These are phyloP conservation scores for Calliopsis andreniformis DNA, from an alignment of 1,140 invertebrate genomes.

Conservation along the genomic window DNA sequence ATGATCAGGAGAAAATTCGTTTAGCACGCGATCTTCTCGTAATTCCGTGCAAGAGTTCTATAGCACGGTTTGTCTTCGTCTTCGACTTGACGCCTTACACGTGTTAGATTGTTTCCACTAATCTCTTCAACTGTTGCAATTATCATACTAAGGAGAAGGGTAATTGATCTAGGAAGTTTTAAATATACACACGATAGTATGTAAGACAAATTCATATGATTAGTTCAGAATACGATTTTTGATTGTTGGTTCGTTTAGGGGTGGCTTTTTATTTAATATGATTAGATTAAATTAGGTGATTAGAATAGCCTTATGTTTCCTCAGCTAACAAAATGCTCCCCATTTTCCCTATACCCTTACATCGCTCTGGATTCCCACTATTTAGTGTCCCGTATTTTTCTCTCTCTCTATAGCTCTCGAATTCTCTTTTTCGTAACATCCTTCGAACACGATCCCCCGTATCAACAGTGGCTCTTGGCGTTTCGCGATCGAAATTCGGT, in stretches of 20 bases:
- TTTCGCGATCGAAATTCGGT: conserved; percentile 8
- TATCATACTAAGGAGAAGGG: conserved; percentile 55
- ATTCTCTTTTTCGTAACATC: neutral
- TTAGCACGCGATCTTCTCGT: conserved; percentile 79
- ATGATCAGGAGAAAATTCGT: conserved; percentile 67
- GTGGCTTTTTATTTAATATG: too few species aligned
- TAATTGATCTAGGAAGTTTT: conserved; percentile 73
- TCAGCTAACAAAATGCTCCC: too few species aligned
- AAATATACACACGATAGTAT: conserved; percentile 38
- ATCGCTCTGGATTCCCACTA: too few species aligned
- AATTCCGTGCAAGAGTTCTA: conserved; percentile 71
- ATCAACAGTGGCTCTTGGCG: neutral
- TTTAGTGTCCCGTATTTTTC: too few species aligned
- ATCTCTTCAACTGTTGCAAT: conserved; percentile 38
- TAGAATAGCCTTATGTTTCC: too few species aligned
- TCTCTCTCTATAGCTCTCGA: neutral
- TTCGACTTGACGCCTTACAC: conserved; percentile 60
- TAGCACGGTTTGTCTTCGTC: conserved; percentile 64
- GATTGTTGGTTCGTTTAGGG: too few species aligned
- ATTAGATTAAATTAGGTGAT: too few species aligned
- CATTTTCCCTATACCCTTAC: too few species aligned
- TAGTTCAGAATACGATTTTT: too few species aligned
- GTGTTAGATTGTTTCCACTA: conserved; percentile 59
- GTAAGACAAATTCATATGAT: too few species aligned
- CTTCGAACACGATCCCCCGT: neutral